Evolutionary conservation across 2,888 invertebrate species (phyloP).

Genomic region (Drosophila flavopinicola): DNA sequence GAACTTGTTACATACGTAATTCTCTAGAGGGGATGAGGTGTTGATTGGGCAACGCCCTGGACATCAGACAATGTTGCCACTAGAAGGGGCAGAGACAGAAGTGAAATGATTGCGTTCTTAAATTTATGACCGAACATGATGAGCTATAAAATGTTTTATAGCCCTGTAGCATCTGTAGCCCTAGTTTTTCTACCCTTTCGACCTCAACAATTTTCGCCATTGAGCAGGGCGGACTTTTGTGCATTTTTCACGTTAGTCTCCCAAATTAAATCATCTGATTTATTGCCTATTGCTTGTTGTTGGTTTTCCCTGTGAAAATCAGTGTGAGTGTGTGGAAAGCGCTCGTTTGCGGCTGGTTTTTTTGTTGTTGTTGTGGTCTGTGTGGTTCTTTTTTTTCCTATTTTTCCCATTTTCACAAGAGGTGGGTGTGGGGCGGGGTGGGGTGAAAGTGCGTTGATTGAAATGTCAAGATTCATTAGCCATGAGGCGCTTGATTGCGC

Average conservation of each 20-base stretch:
- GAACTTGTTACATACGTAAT: slow-evolving; percentile 65
- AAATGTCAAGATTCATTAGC: slow-evolving; percentile 81
- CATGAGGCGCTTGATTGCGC: slow-evolving; percentile 27
- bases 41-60: slow-evolving; percentile 80
- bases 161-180: slow-evolving; percentile 38
- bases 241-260: slow-evolving; percentile 53
- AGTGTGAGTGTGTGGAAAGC: slow-evolving; percentile 44
- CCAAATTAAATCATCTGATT: slow-evolving; percentile 79
- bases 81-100: slow-evolving; percentile 9
- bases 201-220: slow-evolving; percentile 75
- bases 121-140: slow-evolving; percentile 78
- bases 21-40: slow-evolving; percentile 61
- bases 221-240: slow-evolving; percentile 30
- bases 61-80: slow-evolving; percentile 38
- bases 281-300: slow-evolving; percentile 61
- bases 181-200: slow-evolving; percentile 50
- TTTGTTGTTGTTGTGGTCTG: slow-evolving; percentile 27
- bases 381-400: background rate
- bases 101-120: slow-evolving; percentile 68
- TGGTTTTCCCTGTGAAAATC: slow-evolving; percentile 28
- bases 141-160: slow-evolving; percentile 81
- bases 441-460: slow-evolving; percentile 64
- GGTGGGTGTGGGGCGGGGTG: slow-evolving; percentile 13
- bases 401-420: too few relatives aligned
- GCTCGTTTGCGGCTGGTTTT: slow-evolving; percentile 14